Evolutionary conservation across 92 coral and sea anemone genomes (phyloP), one percentile per base, ranked within the genome.

Genomic region (Phenganax stokvisi): DNA sequence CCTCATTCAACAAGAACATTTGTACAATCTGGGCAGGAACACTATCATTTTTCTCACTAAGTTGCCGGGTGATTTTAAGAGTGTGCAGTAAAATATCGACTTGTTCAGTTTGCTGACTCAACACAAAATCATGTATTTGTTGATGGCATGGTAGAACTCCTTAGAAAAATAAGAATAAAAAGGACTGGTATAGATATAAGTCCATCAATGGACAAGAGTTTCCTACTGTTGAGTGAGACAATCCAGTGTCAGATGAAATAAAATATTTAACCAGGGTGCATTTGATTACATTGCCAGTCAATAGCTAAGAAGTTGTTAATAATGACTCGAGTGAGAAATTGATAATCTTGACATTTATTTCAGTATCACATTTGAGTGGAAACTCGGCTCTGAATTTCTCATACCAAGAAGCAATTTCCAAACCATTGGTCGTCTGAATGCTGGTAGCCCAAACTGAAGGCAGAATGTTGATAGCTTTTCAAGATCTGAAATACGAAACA

Each of bases 321-420:
- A 20, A 20, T 20, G 25, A 20, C 25, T 20, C 25, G 25, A 20
- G 25, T 20, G 25, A 20, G 25, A 20, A 20, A 20, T 20, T 20
- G 25, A 20, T 20, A 20, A 20, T 20, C 25, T 20, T 20, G 25
- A 20, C 25, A 20, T 20, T 20, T 20, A 37, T 37, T 37, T 37
- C 5, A 37, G 5, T 37, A 37, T 37, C 47, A 37, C 47, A 37
- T 1, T 5, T 37, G 47, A 37, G 2, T 37, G 47, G 47, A 37
- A 37, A 37, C 47, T 37, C 47, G 0, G 5, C 47, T 37, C 47
- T 37, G 47, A 37, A 61, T 68, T 16, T 30, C 44, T 51, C 86
- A 79, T 83, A 93, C 98, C 98, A 71, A 94, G 88, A 52, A 94
- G 74, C 31, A 94, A 82, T 82, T 94, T 94, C 98, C 98, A 94